Conservation (phyloP, 2,888 invertebrate species). For the Gymnocheta viridis region DNA sequence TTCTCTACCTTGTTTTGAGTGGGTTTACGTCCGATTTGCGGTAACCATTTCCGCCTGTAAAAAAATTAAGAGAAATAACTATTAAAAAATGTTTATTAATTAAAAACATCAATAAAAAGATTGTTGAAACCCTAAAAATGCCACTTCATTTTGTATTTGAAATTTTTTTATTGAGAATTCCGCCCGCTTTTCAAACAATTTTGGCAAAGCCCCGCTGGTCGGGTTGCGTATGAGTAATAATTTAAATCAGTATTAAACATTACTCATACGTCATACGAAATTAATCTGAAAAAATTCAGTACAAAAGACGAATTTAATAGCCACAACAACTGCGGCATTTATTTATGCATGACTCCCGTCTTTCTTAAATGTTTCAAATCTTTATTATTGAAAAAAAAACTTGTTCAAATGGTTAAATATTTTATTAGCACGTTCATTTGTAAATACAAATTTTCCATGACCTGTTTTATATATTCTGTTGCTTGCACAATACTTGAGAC, state of each 20-base stretch:
- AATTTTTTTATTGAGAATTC: no score
- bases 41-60: constrained; percentile 92
- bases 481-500: constrained; percentile 30
- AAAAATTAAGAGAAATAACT: background rate
- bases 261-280: background rate
- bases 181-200: no score
- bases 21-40: constrained; percentile 92
- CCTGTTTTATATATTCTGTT: background rate
- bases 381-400: background rate
- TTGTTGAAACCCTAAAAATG: no score
- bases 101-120: no score
- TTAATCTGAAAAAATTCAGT: background rate
- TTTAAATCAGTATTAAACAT: background rate
- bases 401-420: background rate
- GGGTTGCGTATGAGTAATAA: background rate
- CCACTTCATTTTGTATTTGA: no score
- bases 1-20: constrained; percentile 95
- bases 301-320: background rate
- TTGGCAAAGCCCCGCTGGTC: no score
- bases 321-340: background rate
- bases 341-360: no score
- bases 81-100: background rate
- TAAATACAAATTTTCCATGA: no score
- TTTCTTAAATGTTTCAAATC: no score
- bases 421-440: background rate